Conservation (phyloP, 2,113 vertebrate species). For the Tympanuchus pallidicinctus region DNA sequence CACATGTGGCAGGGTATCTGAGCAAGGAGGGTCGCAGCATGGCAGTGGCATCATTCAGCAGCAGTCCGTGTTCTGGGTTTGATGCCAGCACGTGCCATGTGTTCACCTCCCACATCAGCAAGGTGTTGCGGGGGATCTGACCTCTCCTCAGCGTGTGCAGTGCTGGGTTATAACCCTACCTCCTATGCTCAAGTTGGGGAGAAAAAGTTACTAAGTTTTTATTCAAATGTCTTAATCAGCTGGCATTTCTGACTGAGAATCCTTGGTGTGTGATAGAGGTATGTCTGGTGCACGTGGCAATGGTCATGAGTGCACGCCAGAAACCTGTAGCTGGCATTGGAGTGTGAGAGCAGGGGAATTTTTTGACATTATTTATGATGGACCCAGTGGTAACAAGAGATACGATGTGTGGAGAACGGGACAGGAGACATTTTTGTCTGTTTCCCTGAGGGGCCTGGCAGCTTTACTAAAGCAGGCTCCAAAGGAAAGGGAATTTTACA, state of each 20-base stretch:
- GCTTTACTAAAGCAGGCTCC: neutral
- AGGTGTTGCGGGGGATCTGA: no score
- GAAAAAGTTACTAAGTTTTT: neutral
- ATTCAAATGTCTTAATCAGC: neutral
- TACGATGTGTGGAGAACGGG: neutral
- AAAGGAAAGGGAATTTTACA: neutral
- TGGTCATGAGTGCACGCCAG: fast-evolving
- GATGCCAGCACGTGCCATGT: fast-evolving
- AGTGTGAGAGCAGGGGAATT: fast-evolving
- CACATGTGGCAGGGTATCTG: neutral
- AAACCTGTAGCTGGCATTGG: neutral
- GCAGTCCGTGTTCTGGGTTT: neutral
- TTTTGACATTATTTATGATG: neutral
- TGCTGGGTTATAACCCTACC: neutral
- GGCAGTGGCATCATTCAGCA: neutral
- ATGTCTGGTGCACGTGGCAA: neutral
- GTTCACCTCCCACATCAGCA: fast-evolving
- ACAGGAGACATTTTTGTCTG: neutral
- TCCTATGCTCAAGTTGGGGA: neutral
- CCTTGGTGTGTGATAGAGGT: fast-evolving
- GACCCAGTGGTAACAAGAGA: neutral
- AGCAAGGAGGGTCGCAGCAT: neutral
- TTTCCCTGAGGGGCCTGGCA: neutral
- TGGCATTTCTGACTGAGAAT: neutral
- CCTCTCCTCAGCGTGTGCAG: neutral